A percentile compares a stretch with the other conserved stretches of the same genome.
These are phyloP conservation scores for Erebia ligea DNA, from an alignment of 2,888 invertebrate species.

Conservation along the genomic window DNA sequence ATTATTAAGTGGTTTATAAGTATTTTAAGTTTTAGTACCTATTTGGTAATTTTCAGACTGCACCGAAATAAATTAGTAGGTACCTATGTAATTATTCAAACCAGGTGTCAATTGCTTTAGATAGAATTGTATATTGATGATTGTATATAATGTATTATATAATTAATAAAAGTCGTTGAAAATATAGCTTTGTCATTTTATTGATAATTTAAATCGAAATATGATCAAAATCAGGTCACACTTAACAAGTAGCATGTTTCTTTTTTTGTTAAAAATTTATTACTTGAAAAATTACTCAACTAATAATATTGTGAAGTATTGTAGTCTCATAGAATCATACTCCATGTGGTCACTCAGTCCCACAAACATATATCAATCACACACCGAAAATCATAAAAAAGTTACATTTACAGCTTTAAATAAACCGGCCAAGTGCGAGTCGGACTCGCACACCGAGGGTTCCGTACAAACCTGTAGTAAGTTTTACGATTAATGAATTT, in stretches of 20 bases:
- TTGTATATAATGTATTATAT: slow-evolving; percentile 29
- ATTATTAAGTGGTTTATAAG: slow-evolving; percentile 16
- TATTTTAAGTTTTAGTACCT: slow-evolving; percentile 29
- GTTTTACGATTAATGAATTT: too few species aligned
- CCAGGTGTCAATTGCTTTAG: slow-evolving; percentile 33
- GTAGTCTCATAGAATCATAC: background rate
- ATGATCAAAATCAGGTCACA: background rate
- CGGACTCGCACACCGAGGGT: too few species aligned
- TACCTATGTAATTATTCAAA: slow-evolving; percentile 22
- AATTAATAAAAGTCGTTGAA: slow-evolving; percentile 29
- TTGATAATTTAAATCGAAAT: background rate
- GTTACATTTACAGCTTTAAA: too few species aligned
- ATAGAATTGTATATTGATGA: slow-evolving; percentile 32
- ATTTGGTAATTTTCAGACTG: slow-evolving; percentile 32
- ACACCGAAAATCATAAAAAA: too few species aligned
- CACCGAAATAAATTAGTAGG: slow-evolving; percentile 20
- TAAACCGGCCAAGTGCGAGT: too few species aligned
- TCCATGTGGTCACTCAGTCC: too few species aligned
- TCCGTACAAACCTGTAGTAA: too few species aligned
- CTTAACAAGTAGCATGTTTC: too few species aligned
- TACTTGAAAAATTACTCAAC: too few species aligned
- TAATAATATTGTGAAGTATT: too few species aligned
- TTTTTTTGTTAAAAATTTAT: too few species aligned
- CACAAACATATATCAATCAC: too few species aligned
- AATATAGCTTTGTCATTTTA: slow-evolving; percentile 14